Evolutionary conservation across 2,888 invertebrate genomes (phyloP).

Genomic region (Sympetrum striolatum): DNA sequence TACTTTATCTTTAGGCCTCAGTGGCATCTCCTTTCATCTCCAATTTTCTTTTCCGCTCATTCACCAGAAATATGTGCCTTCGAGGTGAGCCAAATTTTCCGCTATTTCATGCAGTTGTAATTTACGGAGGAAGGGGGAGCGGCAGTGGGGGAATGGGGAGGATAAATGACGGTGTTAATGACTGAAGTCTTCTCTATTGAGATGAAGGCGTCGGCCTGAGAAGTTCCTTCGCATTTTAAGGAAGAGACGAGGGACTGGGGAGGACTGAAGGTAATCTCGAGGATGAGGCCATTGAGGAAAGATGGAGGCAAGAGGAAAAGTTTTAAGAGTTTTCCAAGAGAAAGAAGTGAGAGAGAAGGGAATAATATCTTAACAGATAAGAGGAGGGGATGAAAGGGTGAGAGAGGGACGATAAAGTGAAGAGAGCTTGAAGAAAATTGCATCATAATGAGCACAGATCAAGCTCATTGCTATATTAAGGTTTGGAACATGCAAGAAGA

Average conservation of each 20-base stretch:
- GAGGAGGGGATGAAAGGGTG: background rate
- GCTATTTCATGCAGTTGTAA: too few relatives aligned
- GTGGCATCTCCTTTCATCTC: too few relatives aligned
- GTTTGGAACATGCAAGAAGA: background rate
- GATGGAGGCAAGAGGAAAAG: background rate
- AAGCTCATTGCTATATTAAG: background rate
- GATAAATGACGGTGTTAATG: background rate
- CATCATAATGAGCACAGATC: background rate
- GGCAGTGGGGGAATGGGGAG: too few relatives aligned
- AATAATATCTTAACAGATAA: background rate
- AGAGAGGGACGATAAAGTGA: background rate
- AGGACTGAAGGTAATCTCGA: background rate
- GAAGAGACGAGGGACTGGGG: too few relatives aligned
- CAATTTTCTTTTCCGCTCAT: too few relatives aligned
- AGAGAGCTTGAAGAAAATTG: background rate
- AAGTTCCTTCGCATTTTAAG: background rate
- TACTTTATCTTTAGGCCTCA: too few relatives aligned
- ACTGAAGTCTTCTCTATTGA: background rate
- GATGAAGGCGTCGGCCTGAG: background rate
- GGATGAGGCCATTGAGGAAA: background rate
- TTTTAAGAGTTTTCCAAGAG: background rate
- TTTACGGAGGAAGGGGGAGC: too few relatives aligned
- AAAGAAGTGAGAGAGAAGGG: background rate
- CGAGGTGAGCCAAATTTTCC: too few relatives aligned
- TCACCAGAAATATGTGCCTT: too few relatives aligned